phyloP scores from a whole-genome alignment of 2,797 vertebrate genomes.

The Ctenosaura bakeri region DNA sequence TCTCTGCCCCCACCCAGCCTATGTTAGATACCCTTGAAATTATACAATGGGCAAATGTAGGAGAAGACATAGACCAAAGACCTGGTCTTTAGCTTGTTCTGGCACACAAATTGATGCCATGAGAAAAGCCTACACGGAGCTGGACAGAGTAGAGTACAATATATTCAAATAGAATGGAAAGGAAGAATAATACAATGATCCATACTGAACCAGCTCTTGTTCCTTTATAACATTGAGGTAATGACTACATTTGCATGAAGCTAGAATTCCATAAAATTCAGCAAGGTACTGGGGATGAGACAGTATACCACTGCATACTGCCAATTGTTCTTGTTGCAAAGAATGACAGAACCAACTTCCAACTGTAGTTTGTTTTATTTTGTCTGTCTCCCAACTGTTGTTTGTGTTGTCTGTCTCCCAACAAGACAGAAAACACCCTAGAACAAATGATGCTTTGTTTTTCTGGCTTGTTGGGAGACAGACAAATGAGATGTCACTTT shows the following conservation, averaged over 20 bases:
- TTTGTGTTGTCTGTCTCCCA: no score
- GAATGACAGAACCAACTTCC: no score
- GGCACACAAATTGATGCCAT: background rate
- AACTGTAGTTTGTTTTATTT: no score
- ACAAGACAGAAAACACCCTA: no score
- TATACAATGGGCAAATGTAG: background rate
- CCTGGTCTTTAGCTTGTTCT: background rate
- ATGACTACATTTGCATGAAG: background rate
- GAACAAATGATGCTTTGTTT: no score
- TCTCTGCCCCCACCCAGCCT: background rate
- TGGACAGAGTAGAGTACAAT: background rate
- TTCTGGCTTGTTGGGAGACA: no score
- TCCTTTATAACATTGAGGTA: background rate
- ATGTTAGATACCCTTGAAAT: no score
- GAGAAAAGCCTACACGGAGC: background rate
- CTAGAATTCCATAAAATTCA: background rate
- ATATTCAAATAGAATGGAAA: background rate
- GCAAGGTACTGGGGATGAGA: background rate
- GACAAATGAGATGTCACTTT: no score
- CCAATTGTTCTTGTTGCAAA: no score
- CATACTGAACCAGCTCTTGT: background rate
- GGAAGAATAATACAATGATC: background rate
- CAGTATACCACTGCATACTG: background rate
- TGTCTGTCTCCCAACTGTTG: no score
- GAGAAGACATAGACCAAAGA: background rate